Evolutionary conservation across 2,113 vertebrate species (phyloP), one percentile per base, ranked within the genome.

Genomic region (Pygoscelis adeliae): DNA sequence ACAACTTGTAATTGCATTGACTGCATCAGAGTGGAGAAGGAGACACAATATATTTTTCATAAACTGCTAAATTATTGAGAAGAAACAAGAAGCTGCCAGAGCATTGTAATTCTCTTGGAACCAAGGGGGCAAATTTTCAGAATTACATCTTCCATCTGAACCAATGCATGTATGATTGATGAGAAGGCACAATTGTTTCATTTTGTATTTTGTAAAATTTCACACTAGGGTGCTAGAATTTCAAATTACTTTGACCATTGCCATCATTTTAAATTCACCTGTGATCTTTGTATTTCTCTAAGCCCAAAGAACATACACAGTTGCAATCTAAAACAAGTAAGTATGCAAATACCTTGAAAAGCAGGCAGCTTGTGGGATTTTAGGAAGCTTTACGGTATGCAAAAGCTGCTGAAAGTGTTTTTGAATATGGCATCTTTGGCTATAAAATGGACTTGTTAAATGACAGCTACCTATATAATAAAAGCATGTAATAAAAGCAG

Each of bases 21-120:
- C 63, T 71, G 42, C 62, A 84, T n/a, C 6, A 4, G 22, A 92
- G 66, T 59, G 26, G 34, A 90, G 87, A 87, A 91, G 50, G 46
- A 93, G 55, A 88, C 36, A 44, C 15, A 79, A 91, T 82, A 32
- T 82, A 91, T 96, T 96, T 97, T 96, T 92, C 61, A 97, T 97
- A 89, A 97, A 85, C 87, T 87, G 30, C 20, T 97, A 38, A 96
- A 97, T 96, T 95, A 93, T 94, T 94, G 70, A 97, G 72, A 72
- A 91, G 92, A 93, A 92, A 87, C 49, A 85, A 92, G 61, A 89
- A 89, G 44, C 52, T 94, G 61, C 40, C 62, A 87, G n/a, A 85
- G 56, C 52, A 82, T 69, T 95, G 26, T 40, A 90, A 90, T 78
- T 71, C 67, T 56, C 50, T 47, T 34, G 34, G 65, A 93, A 92